Base-by-base conservation (phyloP, 2,888 invertebrate genomes). In the Listrodromus nycthemerus region DNA sequence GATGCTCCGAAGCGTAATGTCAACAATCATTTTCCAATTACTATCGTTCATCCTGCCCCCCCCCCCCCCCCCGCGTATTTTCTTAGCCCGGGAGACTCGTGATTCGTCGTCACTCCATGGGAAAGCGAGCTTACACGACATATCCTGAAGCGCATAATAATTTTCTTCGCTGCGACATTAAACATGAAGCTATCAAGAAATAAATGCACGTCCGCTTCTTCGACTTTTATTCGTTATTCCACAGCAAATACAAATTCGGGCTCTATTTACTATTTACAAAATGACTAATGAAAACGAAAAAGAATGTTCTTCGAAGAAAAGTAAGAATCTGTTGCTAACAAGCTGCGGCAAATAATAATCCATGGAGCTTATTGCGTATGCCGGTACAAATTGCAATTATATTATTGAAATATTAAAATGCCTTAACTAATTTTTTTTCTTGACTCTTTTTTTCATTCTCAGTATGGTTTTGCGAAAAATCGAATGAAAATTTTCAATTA, bases 1-100 rank as follows among this genome's bases (percentile, higher is more conserved):
- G 82, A 84, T 75, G 61, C 52, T 74, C 75, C 75, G 75, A 67
- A 52, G 75, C 82, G 75, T 76, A 82, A 82, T 79, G 79, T 82
- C 79, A 75, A 82, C 84, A 78, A 84, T 84, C 84, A 82, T 82
- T 79, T 84, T 82, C 79, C 84, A 82, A 84, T 84, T 82, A 84
- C 82, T 79, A 84, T 84, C 84, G 78, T 84, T 82, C 41, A 75
- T 75, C 70, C 41, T 45, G 2, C 16, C 66, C 71, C 24, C 71
- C 75, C 76, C 79, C 73, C 71, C 79, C 66, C 71, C 24, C 71
- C 75, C 76, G 75, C 73, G 67, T 78, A 84, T 79, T 75, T 79
- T 67, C 71, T 81, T 75, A 69, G 73, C 48, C 67, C 73, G 48
- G 21, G 7, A 37, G 8, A 41, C 30, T 45, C 19, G 41, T 37